These are phyloP conservation scores for Enhydra lutris DNA, from an alignment of 2,113 vertebrate species.

Conservation along the genomic window DNA sequence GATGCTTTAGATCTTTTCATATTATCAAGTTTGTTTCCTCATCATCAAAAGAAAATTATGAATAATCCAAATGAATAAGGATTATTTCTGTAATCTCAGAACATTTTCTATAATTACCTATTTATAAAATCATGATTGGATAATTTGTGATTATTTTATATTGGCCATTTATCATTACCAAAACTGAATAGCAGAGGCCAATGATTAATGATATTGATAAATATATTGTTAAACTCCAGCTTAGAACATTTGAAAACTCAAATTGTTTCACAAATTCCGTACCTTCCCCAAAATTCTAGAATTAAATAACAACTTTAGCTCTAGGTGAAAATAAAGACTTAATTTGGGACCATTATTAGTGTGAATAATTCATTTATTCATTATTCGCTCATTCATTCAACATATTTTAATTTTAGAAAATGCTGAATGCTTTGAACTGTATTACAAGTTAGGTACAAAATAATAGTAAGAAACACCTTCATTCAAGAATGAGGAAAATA, in stretches of 20 bases:
- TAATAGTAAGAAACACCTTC: not conserved
- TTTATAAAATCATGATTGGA: conserved; percentile 32
- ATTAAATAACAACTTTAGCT: conserved; percentile 20
- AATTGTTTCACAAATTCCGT: not conserved
- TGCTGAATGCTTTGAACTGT: not conserved
- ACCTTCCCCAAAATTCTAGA: not conserved
- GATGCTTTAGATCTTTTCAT: not conserved
- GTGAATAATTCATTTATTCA: not conserved
- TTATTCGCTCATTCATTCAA: conserved; percentile 27
- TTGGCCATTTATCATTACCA: conserved; percentile 19
- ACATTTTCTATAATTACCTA: not conserved
- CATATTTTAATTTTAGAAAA: conserved; percentile 33
- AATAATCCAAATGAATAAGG: not conserved
- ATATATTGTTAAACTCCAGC: not conserved
- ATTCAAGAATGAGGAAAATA: conserved; percentile 38
- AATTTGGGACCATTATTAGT: not conserved
- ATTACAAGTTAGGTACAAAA: not conserved
- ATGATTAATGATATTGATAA: not conserved
- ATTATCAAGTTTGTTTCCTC: not conserved
- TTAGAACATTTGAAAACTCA: conserved; percentile 24
- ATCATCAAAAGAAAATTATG: conserved; percentile 17
- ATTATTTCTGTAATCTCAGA: conserved; percentile 13
- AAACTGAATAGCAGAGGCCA: conserved; percentile 4
- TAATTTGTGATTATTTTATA: conserved; percentile 15
- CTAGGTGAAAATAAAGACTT: not conserved